A percentile compares a stretch with the other conserved stretches of the same genome.
Evolutionary conservation across 2,797 vertebrate species (phyloP).

Genomic region (Coccyzus lansbergi): DNA sequence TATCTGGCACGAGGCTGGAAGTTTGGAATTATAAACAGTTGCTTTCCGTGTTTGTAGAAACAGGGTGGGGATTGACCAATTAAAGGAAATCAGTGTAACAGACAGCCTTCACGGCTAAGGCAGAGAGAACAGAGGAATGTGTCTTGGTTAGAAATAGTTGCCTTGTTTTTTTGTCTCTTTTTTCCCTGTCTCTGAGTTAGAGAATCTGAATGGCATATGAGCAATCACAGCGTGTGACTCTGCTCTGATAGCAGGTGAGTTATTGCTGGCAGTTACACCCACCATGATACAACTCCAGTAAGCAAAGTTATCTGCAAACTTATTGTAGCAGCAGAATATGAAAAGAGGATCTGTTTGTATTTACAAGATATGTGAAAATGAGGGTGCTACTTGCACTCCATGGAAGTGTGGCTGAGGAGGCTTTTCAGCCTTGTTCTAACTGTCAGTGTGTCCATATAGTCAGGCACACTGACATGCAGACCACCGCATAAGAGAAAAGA

Average conservation of each 20-base stretch:
- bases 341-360: background rate
- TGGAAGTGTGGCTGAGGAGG: background rate
- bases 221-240: conserved; percentile 52
- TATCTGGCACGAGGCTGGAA: background rate
- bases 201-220: conserved; percentile 3
- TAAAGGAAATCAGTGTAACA: background rate
- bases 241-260: background rate
- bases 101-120: background rate
- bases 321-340: background rate
- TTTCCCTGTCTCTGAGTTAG: background rate
- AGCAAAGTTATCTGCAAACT: conserved; percentile 4
- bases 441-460: background rate
- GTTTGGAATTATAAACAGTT: background rate
- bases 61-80: background rate
- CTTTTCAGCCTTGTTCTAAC: background rate
- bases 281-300: background rate
- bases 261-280: conserved; percentile 36
- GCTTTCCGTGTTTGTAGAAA: background rate
- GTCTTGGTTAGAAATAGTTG: background rate
- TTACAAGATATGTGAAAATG: background rate
- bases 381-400: rapidly evolving
- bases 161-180: background rate
- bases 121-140: background rate
- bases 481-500: background rate
- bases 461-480: background rate